Percentiles rank a stretch among this genome's conserved stretches.
Evolutionary conservation across 2,797 vertebrate species (phyloP).

Genomic region (Tolypeutes matacus): DNA sequence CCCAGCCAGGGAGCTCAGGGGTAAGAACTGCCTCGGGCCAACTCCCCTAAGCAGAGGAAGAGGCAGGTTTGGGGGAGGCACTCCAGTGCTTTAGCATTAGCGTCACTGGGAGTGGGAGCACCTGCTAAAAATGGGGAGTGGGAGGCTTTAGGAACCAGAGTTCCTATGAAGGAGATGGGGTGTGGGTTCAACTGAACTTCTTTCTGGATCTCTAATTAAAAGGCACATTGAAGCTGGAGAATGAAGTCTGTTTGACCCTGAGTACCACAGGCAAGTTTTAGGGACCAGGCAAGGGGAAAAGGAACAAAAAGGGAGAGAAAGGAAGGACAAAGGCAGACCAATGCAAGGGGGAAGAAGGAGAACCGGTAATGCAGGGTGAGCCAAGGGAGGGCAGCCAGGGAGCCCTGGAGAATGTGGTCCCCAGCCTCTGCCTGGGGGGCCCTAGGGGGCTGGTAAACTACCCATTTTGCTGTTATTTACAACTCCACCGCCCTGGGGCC

Average conservation of each 20-base stretch:
- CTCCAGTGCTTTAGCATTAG: background rate
- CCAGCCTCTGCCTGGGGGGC: background rate
- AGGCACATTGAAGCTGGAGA: constrained; percentile 76
- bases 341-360: background rate
- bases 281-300: constrained; percentile 48
- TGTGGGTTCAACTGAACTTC: constrained; percentile 35
- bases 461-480: background rate
- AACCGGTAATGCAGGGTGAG: background rate
- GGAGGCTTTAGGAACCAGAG: constrained; percentile 67
- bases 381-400: background rate
- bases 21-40: background rate
- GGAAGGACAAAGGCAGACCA: background rate
- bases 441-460: constrained; percentile 7
- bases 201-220: constrained; percentile 73
- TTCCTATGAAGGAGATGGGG: background rate
- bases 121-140: constrained; percentile 55
- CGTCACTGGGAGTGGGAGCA: constrained; percentile 36
- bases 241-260: constrained; percentile 73
- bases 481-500: background rate
- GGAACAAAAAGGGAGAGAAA: background rate
- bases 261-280: constrained; percentile 69
- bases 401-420: background rate
- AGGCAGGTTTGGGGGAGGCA: background rate
- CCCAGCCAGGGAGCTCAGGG: background rate
- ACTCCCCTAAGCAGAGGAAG: background rate